These are phyloP conservation scores for Synergus umbraculus DNA, from an alignment of 2,888 invertebrate species.

Conservation along the genomic window DNA sequence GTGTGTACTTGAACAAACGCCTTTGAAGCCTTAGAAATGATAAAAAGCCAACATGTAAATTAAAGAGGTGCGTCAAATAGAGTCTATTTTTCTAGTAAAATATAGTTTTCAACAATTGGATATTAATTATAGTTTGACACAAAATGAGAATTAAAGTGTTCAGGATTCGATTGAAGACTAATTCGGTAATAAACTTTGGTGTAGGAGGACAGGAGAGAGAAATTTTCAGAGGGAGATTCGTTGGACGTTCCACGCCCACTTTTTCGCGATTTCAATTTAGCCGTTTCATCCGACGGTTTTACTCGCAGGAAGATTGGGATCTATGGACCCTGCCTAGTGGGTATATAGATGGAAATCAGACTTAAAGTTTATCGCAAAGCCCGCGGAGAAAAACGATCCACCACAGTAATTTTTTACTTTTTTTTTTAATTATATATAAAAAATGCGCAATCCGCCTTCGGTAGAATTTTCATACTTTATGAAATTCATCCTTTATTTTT, in stretches of 20 bases:
- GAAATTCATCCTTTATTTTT: not conserved
- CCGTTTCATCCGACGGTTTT: constrained; percentile 64
- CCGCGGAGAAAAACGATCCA: constrained; percentile 37
- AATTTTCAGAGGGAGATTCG: constrained; percentile 59
- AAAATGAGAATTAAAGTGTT: not conserved
- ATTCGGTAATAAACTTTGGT: not conserved
- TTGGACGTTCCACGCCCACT: constrained; percentile 68
- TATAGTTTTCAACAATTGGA: not conserved
- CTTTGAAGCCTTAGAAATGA: constrained; percentile 33
- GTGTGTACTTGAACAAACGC: constrained; percentile 39
- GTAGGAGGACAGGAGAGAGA: constrained; percentile 42
- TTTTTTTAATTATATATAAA: constrained; percentile 35
- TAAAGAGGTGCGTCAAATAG: constrained; percentile 20
- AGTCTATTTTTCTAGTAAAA: not conserved
- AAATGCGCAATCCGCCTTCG: not conserved
- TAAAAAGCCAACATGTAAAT: constrained; percentile 26
- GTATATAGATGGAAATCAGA: constrained; percentile 45
- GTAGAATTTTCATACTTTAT: not conserved
- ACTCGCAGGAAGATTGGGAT: constrained; percentile 62
- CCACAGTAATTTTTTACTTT: constrained; percentile 25
- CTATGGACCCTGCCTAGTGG: constrained; percentile 46
- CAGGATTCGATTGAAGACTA: not conserved
- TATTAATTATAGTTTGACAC: not conserved
- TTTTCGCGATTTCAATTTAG: constrained; percentile 74
- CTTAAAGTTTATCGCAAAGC: constrained; percentile 36